Percentiles rank a stretch among this genome's conserved stretches.
phyloP scores from a whole-genome alignment of 1,140 invertebrate genomes.

The Saccostrea echinata region DNA sequence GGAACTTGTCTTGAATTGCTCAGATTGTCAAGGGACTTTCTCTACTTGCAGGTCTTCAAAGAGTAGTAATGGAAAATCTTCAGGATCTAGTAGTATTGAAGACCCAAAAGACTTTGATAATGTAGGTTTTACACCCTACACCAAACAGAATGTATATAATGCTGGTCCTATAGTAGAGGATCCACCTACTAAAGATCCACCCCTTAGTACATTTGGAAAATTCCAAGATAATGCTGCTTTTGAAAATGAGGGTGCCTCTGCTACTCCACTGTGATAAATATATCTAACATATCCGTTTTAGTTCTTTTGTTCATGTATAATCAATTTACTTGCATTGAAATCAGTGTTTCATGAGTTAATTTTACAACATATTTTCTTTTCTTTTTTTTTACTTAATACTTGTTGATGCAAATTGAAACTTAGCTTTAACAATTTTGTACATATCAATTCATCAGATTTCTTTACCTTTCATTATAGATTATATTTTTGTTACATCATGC shows the following conservation, averaged over 20 bases:
- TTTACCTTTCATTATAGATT: background rate
- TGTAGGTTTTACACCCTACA: background rate
- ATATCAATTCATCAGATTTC: background rate
- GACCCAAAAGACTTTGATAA: slow-evolving; percentile 12
- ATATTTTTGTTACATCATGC: too few relatives aligned
- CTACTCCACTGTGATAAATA: slow-evolving; percentile 19
- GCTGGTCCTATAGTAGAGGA: slow-evolving; percentile 6
- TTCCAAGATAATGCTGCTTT: background rate
- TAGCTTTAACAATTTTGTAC: background rate
- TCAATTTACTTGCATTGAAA: background rate
- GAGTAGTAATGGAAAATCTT: background rate
- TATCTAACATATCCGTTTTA: background rate
- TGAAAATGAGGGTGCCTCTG: background rate
- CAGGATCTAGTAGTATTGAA: slow-evolving; percentile 14
- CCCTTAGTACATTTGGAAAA: background rate
- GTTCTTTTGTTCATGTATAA: background rate
- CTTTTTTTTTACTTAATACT: background rate
- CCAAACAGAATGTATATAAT: background rate
- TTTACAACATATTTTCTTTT: background rate
- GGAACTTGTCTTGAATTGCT: too few relatives aligned
- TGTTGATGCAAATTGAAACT: background rate
- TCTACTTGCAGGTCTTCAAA: background rate
- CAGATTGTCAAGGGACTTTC: background rate
- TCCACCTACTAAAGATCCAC: background rate
- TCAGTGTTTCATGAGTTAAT: background rate